Base-by-base conservation (phyloP, 2,888 invertebrate species). In the Onthophagus sagittarius region DNA sequence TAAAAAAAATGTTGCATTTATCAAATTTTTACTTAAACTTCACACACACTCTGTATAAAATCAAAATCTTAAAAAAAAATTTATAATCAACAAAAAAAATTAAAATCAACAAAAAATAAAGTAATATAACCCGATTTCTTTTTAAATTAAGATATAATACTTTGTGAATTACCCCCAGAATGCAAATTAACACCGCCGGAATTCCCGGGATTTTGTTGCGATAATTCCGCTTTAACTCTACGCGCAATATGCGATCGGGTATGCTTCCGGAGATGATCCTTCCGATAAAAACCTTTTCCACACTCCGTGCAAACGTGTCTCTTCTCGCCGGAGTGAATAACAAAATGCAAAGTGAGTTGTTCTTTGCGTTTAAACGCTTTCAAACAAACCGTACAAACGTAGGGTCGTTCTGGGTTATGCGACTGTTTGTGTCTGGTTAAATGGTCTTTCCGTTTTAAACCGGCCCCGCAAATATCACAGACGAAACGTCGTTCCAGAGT, bases 341-440 rank as follows among this genome's bases (percentile, higher is more conserved):
- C 94, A 85, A 94, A 94, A 86, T 96, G 95, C 79, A 95, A 85
- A 0, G 95, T 95, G 74, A 96, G 88, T 79, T 96, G 95, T 82
- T 96, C 95, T 87, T 95, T 95, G 79, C 95, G 90, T 81, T 95
- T 95, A 85, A 95, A 95, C 0, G 94, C 94, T 83, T 95, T 95
- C 81, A 94, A 88, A 83, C 95, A 95, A 72, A 95, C 94, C 74
- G 94, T 92, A 87, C 95, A 95, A 9, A 94, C 94, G 86, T 94
- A 95, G 72, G 95, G 95, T 79, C 95, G 88, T 84, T 95, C 95
- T 0, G 95, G 94, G 87, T 94, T 95, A 86, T 95, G 95, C 71
- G 94, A 93, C 82, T 94, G 92, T 84, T 95, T 95, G 86, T 95
- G 95, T 11, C 95, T 89, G 2, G 94, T 94, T 79, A 95, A 86